Conservation (phyloP, 1,140 invertebrate species). For the Grapholita molesta region DNA sequence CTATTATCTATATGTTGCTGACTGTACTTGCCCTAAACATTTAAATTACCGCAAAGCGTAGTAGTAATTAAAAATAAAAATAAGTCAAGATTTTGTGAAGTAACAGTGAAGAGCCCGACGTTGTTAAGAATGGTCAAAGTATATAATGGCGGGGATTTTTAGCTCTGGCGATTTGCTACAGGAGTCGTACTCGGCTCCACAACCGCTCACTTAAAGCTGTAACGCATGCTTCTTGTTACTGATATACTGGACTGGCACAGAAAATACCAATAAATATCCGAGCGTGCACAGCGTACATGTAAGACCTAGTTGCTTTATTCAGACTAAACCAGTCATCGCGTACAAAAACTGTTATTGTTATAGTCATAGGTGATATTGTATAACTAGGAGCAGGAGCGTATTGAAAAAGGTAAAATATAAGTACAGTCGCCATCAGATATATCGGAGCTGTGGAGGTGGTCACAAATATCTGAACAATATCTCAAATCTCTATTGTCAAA, state of each 20-base stretch:
- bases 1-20: no score
- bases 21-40: constrained; percentile 15
- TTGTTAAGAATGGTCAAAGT: constrained; percentile 40
- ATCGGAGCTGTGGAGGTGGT: no score
- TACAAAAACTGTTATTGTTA: no score
- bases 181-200: not conserved
- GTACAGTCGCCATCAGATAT: no score
- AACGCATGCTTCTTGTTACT: not conserved
- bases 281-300: not conserved
- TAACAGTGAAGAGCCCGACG: constrained; percentile 26
- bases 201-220: not conserved
- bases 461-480: no score
- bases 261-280: not conserved
- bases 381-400: no score
- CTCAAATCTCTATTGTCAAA: no score
- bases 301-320: not conserved
- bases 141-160: constrained; percentile 43
- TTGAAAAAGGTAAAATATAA: no score
- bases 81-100: constrained; percentile 30
- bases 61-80: constrained; percentile 29
- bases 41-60: constrained; percentile 25
- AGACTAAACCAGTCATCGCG: no score
- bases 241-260: not conserved
- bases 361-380: no score
- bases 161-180: constrained; percentile 24